Evolutionary conservation across 2,888 invertebrate species (phyloP).

Genomic region (Augiades crinisus): DNA sequence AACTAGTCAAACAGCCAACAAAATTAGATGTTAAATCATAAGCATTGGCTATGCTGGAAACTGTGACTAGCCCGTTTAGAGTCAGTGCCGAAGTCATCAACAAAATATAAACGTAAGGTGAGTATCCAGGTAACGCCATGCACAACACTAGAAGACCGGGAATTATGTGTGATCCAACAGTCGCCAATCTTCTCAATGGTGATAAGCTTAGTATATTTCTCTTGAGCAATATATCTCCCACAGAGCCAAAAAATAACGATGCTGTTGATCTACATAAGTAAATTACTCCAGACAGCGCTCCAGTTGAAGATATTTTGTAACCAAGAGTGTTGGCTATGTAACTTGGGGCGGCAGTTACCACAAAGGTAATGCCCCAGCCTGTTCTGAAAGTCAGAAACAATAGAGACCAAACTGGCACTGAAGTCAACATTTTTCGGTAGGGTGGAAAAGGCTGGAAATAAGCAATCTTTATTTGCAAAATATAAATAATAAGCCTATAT

Average conservation of each 20-base stretch:
- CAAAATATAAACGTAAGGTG: constrained; percentile 66
- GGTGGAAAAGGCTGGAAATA: constrained; percentile 74
- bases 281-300: constrained; percentile 34
- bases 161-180: constrained; percentile 64
- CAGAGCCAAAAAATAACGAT: constrained; percentile 32
- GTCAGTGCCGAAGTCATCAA: constrained; percentile 79
- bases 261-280: constrained; percentile 33
- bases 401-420: constrained; percentile 82
- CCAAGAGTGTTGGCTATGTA: constrained; percentile 83
- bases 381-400: constrained; percentile 83
- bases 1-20: constrained; percentile 84
- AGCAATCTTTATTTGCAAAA: neutral
- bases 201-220: constrained; percentile 36
- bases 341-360: constrained; percentile 83
- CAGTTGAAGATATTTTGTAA: constrained; percentile 60
- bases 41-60: constrained; percentile 65
- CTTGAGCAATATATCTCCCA: constrained; percentile 42
- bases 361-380: constrained; percentile 84
- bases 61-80: constrained; percentile 70
- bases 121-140: constrained; percentile 66
- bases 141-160: constrained; percentile 50
- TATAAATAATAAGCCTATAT: no score
- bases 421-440: constrained; percentile 70
- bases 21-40: constrained; percentile 85
- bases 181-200: constrained; percentile 72